These are phyloP conservation scores for Matsumurasca onukii DNA, from an alignment of 1,140 invertebrate genomes.

Conservation along the genomic window DNA sequence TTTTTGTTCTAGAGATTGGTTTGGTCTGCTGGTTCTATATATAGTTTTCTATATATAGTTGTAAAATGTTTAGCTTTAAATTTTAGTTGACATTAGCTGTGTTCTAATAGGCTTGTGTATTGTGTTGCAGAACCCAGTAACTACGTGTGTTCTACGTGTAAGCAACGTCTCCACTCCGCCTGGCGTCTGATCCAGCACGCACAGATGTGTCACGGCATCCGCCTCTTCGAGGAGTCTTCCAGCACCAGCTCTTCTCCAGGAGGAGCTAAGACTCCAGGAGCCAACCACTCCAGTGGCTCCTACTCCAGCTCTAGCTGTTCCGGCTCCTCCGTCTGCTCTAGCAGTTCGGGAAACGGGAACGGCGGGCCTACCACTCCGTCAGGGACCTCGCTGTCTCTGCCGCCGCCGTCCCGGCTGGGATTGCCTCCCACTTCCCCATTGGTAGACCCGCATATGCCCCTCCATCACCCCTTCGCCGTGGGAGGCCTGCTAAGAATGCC, in stretches of 20 bases:
- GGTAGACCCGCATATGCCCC: slow-evolving; percentile 53
- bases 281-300: slow-evolving; percentile 50
- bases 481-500: slow-evolving; percentile 65
- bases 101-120: too few species aligned
- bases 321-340: slow-evolving; percentile 46
- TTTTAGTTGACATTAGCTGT: too few species aligned
- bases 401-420: slow-evolving; percentile 55
- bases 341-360: slow-evolving; percentile 34
- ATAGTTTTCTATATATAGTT: too few species aligned
- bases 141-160: slow-evolving; percentile 93
- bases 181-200: slow-evolving; percentile 95
- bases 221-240: slow-evolving; percentile 80
- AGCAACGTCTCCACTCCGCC: slow-evolving; percentile 83
- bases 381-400: slow-evolving; percentile 50
- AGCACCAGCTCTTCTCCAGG: slow-evolving; percentile 47
- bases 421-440: slow-evolving; percentile 38
- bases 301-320: slow-evolving; percentile 55
- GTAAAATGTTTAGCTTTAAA: too few species aligned
- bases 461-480: slow-evolving; percentile 67
- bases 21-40: too few species aligned
- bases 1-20: too few species aligned
- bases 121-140: slow-evolving; percentile 90
- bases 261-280: slow-evolving; percentile 47
- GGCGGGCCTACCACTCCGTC: slow-evolving; percentile 52
- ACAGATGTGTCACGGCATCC: slow-evolving; percentile 89